Evolutionary conservation across 2,797 vertebrate genomes (phyloP).

Genomic region (Clamator glandarius): DNA sequence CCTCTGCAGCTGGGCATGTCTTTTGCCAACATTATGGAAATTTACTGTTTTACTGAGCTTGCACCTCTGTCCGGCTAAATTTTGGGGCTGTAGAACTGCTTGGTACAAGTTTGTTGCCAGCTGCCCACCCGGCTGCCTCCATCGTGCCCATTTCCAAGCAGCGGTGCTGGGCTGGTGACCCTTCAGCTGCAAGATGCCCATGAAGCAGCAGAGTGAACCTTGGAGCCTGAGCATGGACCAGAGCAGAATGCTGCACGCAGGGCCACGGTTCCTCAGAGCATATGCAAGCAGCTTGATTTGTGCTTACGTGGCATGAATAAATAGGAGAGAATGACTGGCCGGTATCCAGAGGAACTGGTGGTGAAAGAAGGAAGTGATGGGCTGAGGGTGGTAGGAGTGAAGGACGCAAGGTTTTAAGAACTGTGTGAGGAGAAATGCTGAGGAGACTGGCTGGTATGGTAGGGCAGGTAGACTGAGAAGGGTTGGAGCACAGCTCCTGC

Average conservation of each 20-base stretch:
- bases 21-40: background rate
- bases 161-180: background rate
- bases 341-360: background rate
- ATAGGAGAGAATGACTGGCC: background rate
- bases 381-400: background rate
- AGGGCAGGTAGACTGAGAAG: background rate
- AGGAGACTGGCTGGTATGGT: background rate
- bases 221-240: background rate
- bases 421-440: background rate
- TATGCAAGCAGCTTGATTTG: background rate
- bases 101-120: background rate
- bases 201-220: background rate
- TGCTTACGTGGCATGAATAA: background rate
- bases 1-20: background rate
- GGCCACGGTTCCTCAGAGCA: background rate
- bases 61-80: background rate
- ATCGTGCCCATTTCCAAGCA: background rate
- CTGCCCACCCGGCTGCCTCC: background rate
- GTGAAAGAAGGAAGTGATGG: background rate
- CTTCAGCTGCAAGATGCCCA: rapidly evolving
- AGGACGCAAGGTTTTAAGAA: background rate
- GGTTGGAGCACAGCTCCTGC: background rate
- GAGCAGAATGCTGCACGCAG: background rate
- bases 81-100: background rate
- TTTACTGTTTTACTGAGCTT: background rate